Conservation (phyloP, 2,888 invertebrate species). For the Lutraria lutraria region DNA sequence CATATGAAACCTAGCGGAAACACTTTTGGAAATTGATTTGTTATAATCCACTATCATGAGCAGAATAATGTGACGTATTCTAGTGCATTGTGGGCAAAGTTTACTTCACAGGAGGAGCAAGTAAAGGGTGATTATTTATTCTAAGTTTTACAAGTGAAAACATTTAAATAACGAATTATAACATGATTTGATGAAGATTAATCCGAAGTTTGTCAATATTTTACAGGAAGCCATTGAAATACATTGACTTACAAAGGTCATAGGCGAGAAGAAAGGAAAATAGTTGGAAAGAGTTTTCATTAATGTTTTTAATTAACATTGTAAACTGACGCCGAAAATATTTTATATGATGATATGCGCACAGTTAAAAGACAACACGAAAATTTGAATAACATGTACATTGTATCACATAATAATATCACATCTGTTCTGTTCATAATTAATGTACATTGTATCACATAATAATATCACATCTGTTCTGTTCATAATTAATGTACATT, state of each 20-base stretch:
- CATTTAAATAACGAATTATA: slow-evolving; percentile 5
- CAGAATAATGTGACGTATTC: background rate
- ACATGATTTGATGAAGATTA: background rate
- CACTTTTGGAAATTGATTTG: background rate
- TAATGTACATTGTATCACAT: no score
- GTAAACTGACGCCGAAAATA: no score
- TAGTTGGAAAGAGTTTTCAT: background rate
- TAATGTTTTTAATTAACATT: background rate
- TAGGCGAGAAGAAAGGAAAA: background rate
- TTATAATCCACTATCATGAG: background rate
- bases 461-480: no score
- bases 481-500: no score
- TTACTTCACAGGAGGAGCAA: background rate
- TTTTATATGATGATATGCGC: no score
- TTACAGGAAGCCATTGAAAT: slow-evolving; percentile 1
- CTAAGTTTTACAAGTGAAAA: background rate
- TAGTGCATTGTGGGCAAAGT: background rate
- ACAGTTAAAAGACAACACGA: no score
- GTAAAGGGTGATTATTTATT: background rate
- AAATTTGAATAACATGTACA: no score
- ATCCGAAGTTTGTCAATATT: background rate
- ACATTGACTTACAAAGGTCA: background rate
- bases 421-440: no score
- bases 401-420: no score
- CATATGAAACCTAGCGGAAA: background rate